Conservation (phyloP, 1,140 invertebrate species). For the Caenorhabditis tropicalis region DNA sequence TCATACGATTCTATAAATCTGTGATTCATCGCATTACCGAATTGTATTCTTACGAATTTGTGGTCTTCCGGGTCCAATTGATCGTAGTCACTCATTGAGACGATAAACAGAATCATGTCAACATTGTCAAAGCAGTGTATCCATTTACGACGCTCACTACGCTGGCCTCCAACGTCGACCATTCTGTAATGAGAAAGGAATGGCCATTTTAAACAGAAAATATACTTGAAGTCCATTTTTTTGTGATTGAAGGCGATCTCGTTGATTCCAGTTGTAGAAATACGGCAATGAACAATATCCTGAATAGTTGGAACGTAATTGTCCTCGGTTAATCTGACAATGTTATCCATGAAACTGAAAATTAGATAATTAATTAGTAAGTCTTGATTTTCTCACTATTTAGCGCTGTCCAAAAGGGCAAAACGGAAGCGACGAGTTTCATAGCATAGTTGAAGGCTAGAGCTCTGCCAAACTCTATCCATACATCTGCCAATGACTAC, state of each 20-base stretch:
- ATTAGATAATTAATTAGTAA: too few relatives aligned
- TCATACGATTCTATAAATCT: slow-evolving; percentile 58
- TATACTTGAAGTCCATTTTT: slow-evolving; percentile 62
- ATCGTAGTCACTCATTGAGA: slow-evolving; percentile 74
- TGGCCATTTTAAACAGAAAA: background rate
- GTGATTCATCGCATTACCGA: background rate
- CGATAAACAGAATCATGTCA: slow-evolving; percentile 74
- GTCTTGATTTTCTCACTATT: too few relatives aligned
- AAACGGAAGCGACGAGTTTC: slow-evolving; percentile 38
- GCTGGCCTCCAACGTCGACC: slow-evolving; percentile 89
- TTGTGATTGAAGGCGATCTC: slow-evolving; percentile 70
- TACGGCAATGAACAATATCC: slow-evolving; percentile 93
- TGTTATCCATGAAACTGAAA: slow-evolving; percentile 90
- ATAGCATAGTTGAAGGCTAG: slow-evolving; percentile 56
- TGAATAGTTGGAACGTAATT: slow-evolving; percentile 94
- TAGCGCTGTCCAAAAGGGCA: slow-evolving; percentile 66
- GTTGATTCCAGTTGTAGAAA: slow-evolving; percentile 82
- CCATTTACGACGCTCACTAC: slow-evolving; percentile 70
- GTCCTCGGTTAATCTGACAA: slow-evolving; percentile 87
- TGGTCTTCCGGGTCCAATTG: slow-evolving; percentile 74
- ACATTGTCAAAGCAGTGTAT: slow-evolving; percentile 74
- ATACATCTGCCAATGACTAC: slow-evolving; percentile 45
- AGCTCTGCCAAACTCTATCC: slow-evolving; percentile 65
- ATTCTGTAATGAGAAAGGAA: slow-evolving; percentile 77
- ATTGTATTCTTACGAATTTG: background rate